Evolutionary conservation across 2,113 vertebrate species (phyloP), one percentile per base, ranked within the genome.

Genomic region (Daubentonia madagascariensis): DNA sequence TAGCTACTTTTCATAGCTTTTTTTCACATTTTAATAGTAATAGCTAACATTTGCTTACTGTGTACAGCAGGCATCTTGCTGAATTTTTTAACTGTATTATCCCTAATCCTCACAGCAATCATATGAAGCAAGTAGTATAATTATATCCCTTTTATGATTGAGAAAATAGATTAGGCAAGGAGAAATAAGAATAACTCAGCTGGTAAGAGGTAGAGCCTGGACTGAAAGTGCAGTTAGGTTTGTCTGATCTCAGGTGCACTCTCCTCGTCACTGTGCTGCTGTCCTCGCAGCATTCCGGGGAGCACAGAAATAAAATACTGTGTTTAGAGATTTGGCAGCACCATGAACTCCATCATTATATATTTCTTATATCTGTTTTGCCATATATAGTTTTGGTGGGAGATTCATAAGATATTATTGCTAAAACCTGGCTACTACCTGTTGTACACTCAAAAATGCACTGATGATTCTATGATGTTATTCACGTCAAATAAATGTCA

Each of bases 321-420:
- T 8, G 70, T 89, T 70, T 89, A 59, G 61, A 90, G 95, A 87
- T 50, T 81, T n/a, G 59, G 8, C 57, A 73, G 35, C 22, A 86
- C 63, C 32, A 0, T 85, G 6, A 91, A 11, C 52, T 86, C 45
- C n/a, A 1, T 78, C 81, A 23, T 92, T 81, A 52, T 0, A 7
- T 76, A 54, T 76, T 96, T 87, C 65, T 91, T 93, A 30, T 25
- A 65, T 14, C 28, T 76, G 4, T 78, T 85, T 95, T 91, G 79
- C n/a, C 57, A 40, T n/a, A 16, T 50, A 12, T 96, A 43, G 67
- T 68, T 85, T 85, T 67, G 40, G 52, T 85, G 35, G n/a, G 57
- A 97, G 96, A 75, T 89, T 86, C 7, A 37, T 35, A 75, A 72
- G 18, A 32, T 67, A 22, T 54, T 96, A 89, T 97, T 92, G 63